These are phyloP conservation scores for Megalopta genalis DNA, from an alignment of 1,140 invertebrate species.

Conservation along the genomic window DNA sequence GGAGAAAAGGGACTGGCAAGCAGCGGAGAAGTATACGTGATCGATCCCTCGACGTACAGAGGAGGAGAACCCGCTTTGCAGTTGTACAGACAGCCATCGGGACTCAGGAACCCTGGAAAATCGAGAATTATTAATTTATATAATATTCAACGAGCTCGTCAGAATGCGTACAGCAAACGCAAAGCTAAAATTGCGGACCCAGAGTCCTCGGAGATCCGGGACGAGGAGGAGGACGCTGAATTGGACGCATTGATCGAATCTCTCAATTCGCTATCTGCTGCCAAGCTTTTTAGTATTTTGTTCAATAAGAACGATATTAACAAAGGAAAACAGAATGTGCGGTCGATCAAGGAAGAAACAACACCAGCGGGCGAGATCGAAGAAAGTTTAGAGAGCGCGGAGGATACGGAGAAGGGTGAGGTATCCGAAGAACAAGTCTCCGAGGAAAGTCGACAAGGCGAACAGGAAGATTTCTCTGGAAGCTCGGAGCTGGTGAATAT, in stretches of 20 bases:
- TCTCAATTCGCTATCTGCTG: not conserved
- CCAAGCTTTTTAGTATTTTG: not conserved
- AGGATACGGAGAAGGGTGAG: not conserved
- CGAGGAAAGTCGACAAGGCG: too few species aligned
- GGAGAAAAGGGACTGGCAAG: not conserved
- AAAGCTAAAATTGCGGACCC: not conserved
- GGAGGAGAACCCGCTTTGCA: slow-evolving; percentile 44
- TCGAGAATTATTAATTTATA: not conserved
- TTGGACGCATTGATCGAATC: not conserved
- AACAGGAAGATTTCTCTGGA: not conserved
- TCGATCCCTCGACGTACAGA: slow-evolving; percentile 52
- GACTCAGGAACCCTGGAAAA: not conserved
- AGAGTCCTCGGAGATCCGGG: not conserved
- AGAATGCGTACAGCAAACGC: not conserved
- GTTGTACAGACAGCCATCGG: slow-evolving; percentile 13
- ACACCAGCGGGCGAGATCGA: not conserved
- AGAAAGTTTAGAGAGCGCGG: not conserved
- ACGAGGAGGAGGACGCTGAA: not conserved
- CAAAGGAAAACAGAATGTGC: not conserved
- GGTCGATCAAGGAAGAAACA: not conserved
- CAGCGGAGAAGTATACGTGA: slow-evolving; percentile 34
- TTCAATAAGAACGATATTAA: not conserved
- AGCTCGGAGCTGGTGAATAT: not conserved
- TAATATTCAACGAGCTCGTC: slow-evolving; percentile 3
- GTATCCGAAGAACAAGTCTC: not conserved